Evolutionary conservation across 2,888 invertebrate genomes (phyloP).

Genomic region (Chymomyza caudatula): DNA sequence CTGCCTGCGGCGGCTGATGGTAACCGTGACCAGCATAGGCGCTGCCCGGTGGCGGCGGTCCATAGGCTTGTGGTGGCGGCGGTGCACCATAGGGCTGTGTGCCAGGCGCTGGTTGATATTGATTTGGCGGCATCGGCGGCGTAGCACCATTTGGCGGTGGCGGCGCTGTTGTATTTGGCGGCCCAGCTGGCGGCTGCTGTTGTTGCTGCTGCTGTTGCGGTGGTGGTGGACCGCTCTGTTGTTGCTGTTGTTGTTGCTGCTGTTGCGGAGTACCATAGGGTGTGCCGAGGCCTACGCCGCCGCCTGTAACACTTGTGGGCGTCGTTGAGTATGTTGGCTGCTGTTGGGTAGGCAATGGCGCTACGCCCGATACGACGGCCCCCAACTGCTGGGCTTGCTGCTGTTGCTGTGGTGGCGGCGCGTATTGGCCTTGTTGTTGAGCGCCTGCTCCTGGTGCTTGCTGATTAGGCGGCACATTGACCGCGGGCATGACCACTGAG

Average conservation of each 20-base stretch:
- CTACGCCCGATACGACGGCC: conserved; percentile 71
- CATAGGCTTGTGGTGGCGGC: conserved; percentile 75
- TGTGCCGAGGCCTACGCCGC: conserved; percentile 48
- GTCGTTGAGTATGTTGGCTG: conserved; percentile 76
- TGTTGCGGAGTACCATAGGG: conserved; percentile 50
- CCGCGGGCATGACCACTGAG: conserved; percentile 39
- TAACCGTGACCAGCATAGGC: conserved; percentile 80
- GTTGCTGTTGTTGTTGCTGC: conserved; percentile 41
- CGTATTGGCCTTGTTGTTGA: conserved; percentile 50
- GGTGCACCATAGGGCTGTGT: conserved; percentile 76
- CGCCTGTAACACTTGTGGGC: conserved; percentile 64
- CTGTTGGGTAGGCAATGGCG: conserved; percentile 68
- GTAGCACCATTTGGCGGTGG: conserved; percentile 73
- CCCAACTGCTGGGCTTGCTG: conserved; percentile 47
- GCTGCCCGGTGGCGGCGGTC: conserved; percentile 75
- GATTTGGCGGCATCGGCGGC: conserved; percentile 74
- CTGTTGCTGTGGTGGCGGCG: conserved; percentile 56
- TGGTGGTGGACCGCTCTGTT: conserved; percentile 48
- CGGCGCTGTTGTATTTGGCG: conserved; percentile 76
- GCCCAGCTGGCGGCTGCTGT: conserved; percentile 68
- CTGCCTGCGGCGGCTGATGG: conserved; percentile 79
- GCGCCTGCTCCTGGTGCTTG: conserved; percentile 42
- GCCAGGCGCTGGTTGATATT: conserved; percentile 77
- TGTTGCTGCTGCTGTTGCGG: conserved; percentile 57
- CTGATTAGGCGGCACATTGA: conserved; percentile 52